Base-by-base conservation (phyloP, 64 coral and sea anemone species). In the Montipora efflorescens region DNA sequence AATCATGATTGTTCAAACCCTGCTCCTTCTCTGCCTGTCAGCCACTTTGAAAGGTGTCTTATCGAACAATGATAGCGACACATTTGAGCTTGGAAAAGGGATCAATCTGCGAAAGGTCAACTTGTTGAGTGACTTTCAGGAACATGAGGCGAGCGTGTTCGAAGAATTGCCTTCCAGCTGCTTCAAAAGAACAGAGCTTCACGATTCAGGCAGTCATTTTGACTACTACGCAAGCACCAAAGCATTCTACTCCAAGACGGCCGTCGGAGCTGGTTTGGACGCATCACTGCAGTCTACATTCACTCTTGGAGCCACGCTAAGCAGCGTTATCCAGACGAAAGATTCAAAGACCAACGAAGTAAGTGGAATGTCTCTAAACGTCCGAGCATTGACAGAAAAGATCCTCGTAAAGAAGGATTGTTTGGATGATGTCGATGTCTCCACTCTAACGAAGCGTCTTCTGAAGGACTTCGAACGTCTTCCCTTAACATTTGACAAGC, bases 351-450 rank as follows among this genome's bases (percentile, higher is more conserved):
- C 73, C 13, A 44, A 21, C 7, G 49, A 82, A 20, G 67, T 91
- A 5, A 74, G 66, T 3, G 89, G 89, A 52, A 74, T 82, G 36
- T 91, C 78, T 7, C 53, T 91, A 10, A 71, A 82, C 18, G 22
- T 70, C 4, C 66, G 49, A 48, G 79, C 89, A 4, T 55, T 72
- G n/a, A 74, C 57, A 5, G 52, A 87, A 67, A 75, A 87, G 36
- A 61, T 61, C 14, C 23, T 75, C 5, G 47, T 93, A 19, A 79
- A 87, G 62, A 93, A 77, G 70, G 74, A 87, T 18, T 86, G 91
- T 43, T 76, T 87, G 6, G 61, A 70, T 13, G 25, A 13, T 57
- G 79, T 8, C 15, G 13, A 91, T 43, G 36, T 0, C 3, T 61
- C 77, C 5, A 76, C 28, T 4, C 69, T 94, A n/a, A 79, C 72